A percentile compares a stretch with the other conserved stretches of the same genome.
Conservation (phyloP, 1,140 invertebrate species). For the Aphis craccivora region DNA sequence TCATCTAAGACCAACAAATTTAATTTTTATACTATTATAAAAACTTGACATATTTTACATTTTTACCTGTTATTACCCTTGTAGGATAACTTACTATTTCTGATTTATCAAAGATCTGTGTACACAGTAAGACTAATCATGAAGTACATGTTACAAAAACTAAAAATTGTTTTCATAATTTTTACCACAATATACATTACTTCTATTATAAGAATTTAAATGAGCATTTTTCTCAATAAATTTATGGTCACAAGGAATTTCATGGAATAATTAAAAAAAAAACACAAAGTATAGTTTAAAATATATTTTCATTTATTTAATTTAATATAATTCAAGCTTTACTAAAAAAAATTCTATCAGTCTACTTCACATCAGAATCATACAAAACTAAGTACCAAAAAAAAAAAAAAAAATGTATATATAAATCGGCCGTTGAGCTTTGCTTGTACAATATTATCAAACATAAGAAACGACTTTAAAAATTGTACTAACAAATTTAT, state of each 20-base stretch:
- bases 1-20: no score
- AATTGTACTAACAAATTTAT: slow-evolving; percentile 44
- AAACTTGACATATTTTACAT: no score
- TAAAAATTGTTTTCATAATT: not conserved
- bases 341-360: slow-evolving; percentile 30
- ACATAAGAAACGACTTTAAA: not conserved
- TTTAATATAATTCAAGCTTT: slow-evolving; percentile 1
- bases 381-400: slow-evolving; percentile 30
- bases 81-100: no score
- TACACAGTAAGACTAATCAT: no score
- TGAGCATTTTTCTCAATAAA: not conserved
- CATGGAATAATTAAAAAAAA: not conserved
- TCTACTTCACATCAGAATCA: slow-evolving; percentile 39
- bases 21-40: no score
- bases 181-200: not conserved
- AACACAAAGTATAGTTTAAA: not conserved
- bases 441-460: slow-evolving; percentile 37
- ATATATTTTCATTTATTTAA: not conserved
- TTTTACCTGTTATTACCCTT: no score
- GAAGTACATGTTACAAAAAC: no score
- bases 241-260: not conserved
- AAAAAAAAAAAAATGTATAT: not conserved
- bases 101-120: no score
- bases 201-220: not conserved
- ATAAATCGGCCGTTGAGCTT: slow-evolving; percentile 8